Conservation (phyloP, 1,140 invertebrate genomes). For the Bombus difficillimus region DNA sequence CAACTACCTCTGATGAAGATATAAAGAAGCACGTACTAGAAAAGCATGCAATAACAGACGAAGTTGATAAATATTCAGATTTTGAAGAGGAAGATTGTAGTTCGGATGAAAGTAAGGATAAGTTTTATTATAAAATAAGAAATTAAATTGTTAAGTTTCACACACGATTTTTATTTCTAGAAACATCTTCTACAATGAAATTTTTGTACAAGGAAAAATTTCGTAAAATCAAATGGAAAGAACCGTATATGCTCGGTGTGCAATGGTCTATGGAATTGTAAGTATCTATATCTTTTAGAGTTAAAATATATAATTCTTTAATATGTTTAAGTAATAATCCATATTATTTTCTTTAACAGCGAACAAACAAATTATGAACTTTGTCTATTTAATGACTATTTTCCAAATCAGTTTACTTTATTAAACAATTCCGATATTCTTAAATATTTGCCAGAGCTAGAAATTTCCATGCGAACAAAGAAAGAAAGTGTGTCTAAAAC, state of each 20-base stretch:
- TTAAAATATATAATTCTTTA: neutral
- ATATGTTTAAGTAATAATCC: conserved; percentile 23
- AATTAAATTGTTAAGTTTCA: conserved; percentile 1
- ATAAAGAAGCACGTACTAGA: conserved; percentile 70
- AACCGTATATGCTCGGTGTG: conserved; percentile 60
- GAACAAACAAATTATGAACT: conserved; percentile 76
- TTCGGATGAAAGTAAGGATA: conserved; percentile 47
- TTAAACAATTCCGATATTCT: conserved; percentile 66
- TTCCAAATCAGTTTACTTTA: conserved; percentile 70
- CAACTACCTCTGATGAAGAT: conserved; percentile 58
- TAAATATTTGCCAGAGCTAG: conserved; percentile 77
- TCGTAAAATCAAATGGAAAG: conserved; percentile 23
- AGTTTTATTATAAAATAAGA: conserved; percentile 4
- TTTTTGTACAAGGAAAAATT: conserved; percentile 56
- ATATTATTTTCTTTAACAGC: conserved; percentile 64
- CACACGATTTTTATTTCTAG: conserved; percentile 36
- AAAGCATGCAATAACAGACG: conserved; percentile 61
- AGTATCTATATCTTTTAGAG: conserved; percentile 47
- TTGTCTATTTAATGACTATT: conserved; percentile 74
- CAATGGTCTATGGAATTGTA: conserved; percentile 80
- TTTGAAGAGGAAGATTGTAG: conserved; percentile 54
- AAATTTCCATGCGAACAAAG: conserved; percentile 76
- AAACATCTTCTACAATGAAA: conserved; percentile 38
- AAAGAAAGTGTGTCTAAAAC: conserved; percentile 46
- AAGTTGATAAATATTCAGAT: conserved; percentile 51